phyloP scores from a whole-genome alignment of 2,888 invertebrate genomes.

The Deilephila elpenor region DNA sequence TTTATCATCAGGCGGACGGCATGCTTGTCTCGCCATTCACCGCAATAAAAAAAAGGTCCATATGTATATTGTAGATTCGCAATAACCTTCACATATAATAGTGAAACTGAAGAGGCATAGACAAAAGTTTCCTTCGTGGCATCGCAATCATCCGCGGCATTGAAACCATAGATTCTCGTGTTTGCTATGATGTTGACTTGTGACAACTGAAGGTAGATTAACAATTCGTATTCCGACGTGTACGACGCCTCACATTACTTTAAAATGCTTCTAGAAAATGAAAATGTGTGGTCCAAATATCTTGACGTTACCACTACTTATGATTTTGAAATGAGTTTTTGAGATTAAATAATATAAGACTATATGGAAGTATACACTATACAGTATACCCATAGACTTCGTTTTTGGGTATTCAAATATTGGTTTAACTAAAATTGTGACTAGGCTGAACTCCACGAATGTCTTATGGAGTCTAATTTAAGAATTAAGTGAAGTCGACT shows the following conservation, averaged over 20 bases:
- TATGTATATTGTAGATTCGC: too few species aligned
- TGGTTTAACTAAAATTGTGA: too few species aligned
- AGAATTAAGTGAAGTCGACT: too few species aligned
- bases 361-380: not conserved
- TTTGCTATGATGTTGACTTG: not conserved
- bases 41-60: too few species aligned
- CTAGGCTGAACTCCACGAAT: too few species aligned
- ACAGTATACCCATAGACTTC: too few species aligned
- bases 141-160: conserved; percentile 1
- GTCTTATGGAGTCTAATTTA: too few species aligned
- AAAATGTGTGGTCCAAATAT: conserved; percentile 1
- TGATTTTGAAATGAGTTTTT: not conserved
- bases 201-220: not conserved
- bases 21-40: too few species aligned
- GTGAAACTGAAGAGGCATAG: not conserved
- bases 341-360: not conserved
- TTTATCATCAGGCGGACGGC: too few species aligned
- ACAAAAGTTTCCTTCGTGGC: too few species aligned
- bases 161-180: not conserved
- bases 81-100: not conserved
- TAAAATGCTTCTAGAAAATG: not conserved
- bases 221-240: not conserved
- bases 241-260: conserved; percentile 1
- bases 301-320: conserved; percentile 3
- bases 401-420: too few species aligned